Evolutionary conservation across 2,797 vertebrate genomes (phyloP).

Genomic region (Coilia nasus): DNA sequence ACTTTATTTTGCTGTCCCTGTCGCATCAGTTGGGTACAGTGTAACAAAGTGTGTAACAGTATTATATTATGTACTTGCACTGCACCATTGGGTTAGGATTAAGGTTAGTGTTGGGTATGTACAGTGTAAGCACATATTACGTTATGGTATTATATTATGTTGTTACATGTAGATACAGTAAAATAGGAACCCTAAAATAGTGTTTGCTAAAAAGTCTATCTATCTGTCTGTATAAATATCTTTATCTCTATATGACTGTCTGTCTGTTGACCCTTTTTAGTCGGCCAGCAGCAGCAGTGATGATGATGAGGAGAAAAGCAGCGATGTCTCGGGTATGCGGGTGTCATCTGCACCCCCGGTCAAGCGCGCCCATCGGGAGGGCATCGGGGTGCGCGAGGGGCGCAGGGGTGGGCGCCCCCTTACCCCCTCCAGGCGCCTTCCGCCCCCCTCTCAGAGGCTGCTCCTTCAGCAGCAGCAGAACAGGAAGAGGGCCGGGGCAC

Average conservation of each 20-base stretch:
- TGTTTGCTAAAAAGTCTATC: no score
- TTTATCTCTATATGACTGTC: background rate
- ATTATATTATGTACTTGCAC: no score
- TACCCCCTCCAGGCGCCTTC: conserved; percentile 64
- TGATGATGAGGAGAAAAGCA: conserved; percentile 65
- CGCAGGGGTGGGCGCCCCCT: conserved; percentile 45
- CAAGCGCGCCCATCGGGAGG: conserved; percentile 71
- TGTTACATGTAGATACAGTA: no score
- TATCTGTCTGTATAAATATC: no score
- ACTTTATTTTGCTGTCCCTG: background rate
- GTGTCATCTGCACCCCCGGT: conserved; percentile 60
- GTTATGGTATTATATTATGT: no score
- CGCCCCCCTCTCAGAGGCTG: conserved; percentile 78
- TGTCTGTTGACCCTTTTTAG: background rate
- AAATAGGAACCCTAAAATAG: no score
- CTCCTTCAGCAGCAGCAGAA: conserved; percentile 79
- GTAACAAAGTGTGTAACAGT: no score
- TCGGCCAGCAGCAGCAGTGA: conserved; percentile 43
- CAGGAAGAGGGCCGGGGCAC: conserved; percentile 75
- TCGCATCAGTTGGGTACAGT: no score
- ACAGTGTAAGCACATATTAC: no score
- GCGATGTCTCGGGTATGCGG: conserved; percentile 64
- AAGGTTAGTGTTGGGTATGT: no score
- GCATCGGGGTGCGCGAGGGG: conserved; percentile 61
- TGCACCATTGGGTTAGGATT: no score